Percentiles rank a stretch among this genome's conserved stretches.
phyloP scores from a whole-genome alignment of 2,113 vertebrate genomes.

The Chamaea fasciata region DNA sequence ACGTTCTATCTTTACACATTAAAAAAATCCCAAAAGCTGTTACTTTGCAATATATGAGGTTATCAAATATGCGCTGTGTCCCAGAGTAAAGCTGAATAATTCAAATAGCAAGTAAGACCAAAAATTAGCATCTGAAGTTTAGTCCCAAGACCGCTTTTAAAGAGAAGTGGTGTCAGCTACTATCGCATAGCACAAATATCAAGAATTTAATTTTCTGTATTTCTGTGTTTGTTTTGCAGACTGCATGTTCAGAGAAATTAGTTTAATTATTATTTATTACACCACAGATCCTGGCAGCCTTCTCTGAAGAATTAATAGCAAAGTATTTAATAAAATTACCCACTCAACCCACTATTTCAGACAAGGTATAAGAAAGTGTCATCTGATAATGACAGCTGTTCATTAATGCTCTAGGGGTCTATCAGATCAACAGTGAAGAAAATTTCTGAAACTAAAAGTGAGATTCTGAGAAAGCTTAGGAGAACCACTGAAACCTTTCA shows the following conservation, averaged over 20 bases:
- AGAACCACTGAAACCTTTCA: background rate
- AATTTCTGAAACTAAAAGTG: background rate
- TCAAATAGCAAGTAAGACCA: background rate
- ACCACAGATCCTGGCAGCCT: background rate
- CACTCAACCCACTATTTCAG: background rate
- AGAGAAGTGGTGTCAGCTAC: background rate
- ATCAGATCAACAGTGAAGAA: background rate
- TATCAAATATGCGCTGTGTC: background rate
- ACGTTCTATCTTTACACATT: background rate
- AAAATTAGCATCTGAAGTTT: background rate
- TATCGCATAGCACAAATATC: background rate
- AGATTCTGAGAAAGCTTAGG: background rate
- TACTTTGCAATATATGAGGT: background rate
- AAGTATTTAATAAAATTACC: background rate
- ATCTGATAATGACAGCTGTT: background rate
- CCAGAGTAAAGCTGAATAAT: background rate
- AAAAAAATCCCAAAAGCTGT: background rate
- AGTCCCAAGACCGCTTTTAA: background rate
- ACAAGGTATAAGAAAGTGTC: background rate
- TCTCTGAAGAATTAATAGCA: background rate
- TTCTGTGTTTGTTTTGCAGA: background rate
- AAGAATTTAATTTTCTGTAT: background rate
- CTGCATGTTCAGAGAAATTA: background rate
- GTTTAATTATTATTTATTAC: background rate
- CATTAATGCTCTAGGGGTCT: background rate